Evolutionary conservation across 92 coral and sea anemone genomes (phyloP).

Genomic region (Epizoanthus scotinus): DNA sequence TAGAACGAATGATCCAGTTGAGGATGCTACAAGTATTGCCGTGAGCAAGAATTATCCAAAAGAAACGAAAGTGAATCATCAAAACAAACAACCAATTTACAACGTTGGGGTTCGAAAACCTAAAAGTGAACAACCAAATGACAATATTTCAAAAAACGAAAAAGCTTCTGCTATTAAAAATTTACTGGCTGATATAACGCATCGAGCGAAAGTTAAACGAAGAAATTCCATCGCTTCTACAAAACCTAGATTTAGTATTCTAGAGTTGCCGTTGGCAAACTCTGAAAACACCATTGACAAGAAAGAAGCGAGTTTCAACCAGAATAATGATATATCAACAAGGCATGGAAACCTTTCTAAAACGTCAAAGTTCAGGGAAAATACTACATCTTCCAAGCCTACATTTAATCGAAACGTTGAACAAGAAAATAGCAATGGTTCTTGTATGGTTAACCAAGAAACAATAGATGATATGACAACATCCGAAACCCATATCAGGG

Average conservation of each 20-base stretch:
- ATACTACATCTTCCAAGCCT: neutral
- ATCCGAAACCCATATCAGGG: neutral
- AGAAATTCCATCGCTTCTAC: conserved; percentile 16
- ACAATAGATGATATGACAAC: neutral
- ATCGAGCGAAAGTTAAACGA: neutral
- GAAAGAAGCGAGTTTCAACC: neutral
- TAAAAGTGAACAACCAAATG: neutral
- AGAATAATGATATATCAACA: neutral
- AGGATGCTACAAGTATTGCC: no score
- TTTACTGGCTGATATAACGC: conserved; percentile 1
- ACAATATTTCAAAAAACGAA: neutral
- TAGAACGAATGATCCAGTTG: no score
- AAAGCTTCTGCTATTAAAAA: neutral
- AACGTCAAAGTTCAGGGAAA: neutral
- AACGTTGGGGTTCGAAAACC: neutral
- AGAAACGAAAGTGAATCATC: no score
- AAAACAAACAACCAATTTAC: no score
- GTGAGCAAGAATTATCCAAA: no score
- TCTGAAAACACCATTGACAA: neutral
- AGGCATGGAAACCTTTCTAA: neutral
- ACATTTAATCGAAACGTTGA: neutral
- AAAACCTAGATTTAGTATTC: neutral
- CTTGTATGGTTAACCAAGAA: neutral
- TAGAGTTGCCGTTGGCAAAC: neutral
- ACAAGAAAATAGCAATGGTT: neutral